A percentile compares a stretch with the other conserved stretches of the same genome.
phyloP scores from a whole-genome alignment of 2,797 vertebrate species.

The Halcyon badia region DNA sequence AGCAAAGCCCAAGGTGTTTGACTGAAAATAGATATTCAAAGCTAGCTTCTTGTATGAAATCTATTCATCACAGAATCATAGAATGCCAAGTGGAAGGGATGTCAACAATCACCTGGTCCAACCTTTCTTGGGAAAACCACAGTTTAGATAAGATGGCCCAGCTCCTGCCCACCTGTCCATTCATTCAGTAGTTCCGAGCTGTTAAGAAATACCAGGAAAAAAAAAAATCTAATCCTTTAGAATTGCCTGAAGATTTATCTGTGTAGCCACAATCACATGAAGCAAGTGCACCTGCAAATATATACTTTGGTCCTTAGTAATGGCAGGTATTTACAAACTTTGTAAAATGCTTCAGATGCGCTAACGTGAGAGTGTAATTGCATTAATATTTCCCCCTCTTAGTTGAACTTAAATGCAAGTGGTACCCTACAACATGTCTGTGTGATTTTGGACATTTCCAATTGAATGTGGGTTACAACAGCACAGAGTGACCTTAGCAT shows the following conservation, averaged over 20 bases:
- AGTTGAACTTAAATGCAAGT: background rate
- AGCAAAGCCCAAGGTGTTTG: background rate
- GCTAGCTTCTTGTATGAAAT: background rate
- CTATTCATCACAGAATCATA: background rate
- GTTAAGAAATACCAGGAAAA: background rate
- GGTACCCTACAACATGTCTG: background rate
- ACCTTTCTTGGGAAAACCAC: background rate
- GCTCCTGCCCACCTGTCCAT: background rate
- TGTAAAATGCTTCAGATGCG: rapidly evolving
- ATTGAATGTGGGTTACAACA: background rate
- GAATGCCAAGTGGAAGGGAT: background rate
- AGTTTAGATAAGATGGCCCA: background rate
- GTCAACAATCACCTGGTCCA: background rate
- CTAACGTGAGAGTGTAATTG: background rate
- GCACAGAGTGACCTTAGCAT: background rate
- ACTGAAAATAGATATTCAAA: background rate
- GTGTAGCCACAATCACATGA: background rate
- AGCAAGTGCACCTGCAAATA: background rate
- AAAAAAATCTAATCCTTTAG: background rate
- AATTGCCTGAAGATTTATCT: background rate
- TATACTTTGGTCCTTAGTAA: background rate
- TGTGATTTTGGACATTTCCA: rapidly evolving
- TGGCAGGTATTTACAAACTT: background rate
- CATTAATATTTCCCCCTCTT: background rate
- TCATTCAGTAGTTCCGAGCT: background rate